Base-by-base conservation (phyloP, 2,888 invertebrate species). In the Crematogaster levior region DNA sequence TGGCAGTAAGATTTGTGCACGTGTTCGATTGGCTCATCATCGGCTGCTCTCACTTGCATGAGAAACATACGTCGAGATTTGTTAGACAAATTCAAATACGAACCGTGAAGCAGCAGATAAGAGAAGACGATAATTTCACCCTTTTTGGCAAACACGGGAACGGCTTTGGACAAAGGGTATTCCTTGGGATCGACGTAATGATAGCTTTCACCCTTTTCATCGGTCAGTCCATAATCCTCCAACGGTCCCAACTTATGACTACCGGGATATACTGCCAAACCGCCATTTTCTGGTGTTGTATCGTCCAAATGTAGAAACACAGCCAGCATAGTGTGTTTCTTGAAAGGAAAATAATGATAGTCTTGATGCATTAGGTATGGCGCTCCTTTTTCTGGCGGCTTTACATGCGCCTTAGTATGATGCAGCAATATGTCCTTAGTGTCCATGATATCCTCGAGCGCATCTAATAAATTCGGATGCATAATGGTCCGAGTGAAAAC, bases 311-410 rank as follows among this genome's bases (percentile, higher is more conserved):
- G 95, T 3, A 96, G 91, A 87, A 96, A 96, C 0, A 95, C 95
- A 1, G 96, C 96, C 15, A 96, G 94, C 95, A 96, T 95, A 0
- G 95, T 95, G 89, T 96, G 95, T 1, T 96, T 95, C 87, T 95
- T 94, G 90, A 95, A 95, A 0, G 96, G 96, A 89, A 96, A 96
- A 87, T 96, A 96, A 68, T 95, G 96, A 87, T 96, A 96, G 84
- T 96, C 96, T 95, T 96, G 93, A 84, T 96, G 96, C 95, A 96
- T 96, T 1, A 96, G 95, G 87, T 96, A 96, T 0, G 96, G 95
- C 0, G 96, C 95, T 1, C 96, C 96, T 18, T 95, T 95, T 79
- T 95, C 95, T 0, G 96, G 96, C 0, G 96, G 96, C 85, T 96
- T 96, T 46, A 95, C 92, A 83, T 96, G 96, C 0, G 96, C 96